phyloP scores from a whole-genome alignment of 2,888 invertebrate species.

The Drosophila flavopinicola region DNA sequence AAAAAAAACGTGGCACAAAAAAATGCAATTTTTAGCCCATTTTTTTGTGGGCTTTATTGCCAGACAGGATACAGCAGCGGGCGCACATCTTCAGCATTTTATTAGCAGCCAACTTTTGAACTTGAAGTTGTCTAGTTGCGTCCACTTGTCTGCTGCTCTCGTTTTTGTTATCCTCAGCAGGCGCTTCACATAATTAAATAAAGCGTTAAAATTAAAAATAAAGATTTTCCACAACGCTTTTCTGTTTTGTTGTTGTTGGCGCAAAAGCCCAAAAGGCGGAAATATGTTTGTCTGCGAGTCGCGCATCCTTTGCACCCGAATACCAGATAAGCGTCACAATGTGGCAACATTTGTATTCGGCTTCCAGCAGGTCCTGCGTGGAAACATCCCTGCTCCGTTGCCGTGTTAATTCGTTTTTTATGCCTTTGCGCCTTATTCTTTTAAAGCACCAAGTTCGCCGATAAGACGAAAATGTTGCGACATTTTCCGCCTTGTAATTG shows the following conservation, averaged over 20 bases:
- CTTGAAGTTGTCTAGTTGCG: slow-evolving; percentile 63
- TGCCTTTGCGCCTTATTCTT: slow-evolving; percentile 55
- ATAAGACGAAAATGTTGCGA: slow-evolving; percentile 73
- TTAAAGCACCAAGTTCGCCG: slow-evolving; percentile 54
- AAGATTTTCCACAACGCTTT: slow-evolving; percentile 65
- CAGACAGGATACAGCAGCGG: slow-evolving; percentile 26
- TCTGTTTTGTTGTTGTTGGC: background rate
- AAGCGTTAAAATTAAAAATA: slow-evolving; percentile 82
- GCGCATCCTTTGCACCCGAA: slow-evolving; percentile 32
- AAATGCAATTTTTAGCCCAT: slow-evolving; percentile 76
- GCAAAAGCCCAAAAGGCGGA: slow-evolving; percentile 39
- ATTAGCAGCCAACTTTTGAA: slow-evolving; percentile 61
- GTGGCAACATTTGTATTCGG: slow-evolving; percentile 34
- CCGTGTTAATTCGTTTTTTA: slow-evolving; percentile 66
- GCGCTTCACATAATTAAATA: slow-evolving; percentile 80
- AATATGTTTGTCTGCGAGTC: slow-evolving; percentile 65
- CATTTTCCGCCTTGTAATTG: slow-evolving; percentile 74
- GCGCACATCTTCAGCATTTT: slow-evolving; percentile 57
- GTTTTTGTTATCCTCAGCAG: slow-evolving; percentile 57
- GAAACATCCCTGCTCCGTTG: slow-evolving; percentile 9
- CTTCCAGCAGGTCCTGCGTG: slow-evolving; percentile 6
- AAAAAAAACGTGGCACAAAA: slow-evolving; percentile 52
- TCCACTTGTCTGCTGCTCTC: slow-evolving; percentile 27
- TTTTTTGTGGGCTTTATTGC: slow-evolving; percentile 74
- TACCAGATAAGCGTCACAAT: slow-evolving; percentile 49